Evolutionary conservation across 1,140 invertebrate genomes (phyloP).

Genomic region (Cecropterus lyciades): DNA sequence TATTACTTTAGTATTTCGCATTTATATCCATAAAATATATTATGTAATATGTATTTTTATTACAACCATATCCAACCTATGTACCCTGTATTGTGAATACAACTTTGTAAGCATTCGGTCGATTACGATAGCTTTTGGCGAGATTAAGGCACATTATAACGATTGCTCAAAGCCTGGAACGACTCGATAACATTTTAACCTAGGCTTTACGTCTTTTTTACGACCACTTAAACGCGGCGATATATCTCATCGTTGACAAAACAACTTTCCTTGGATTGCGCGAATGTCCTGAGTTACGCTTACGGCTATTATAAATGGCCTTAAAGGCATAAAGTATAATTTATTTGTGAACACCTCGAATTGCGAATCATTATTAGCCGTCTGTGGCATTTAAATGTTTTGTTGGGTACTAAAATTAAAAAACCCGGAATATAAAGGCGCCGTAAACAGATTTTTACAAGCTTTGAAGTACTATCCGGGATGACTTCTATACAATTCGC

Average conservation of each 20-base stretch:
- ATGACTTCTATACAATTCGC: no score
- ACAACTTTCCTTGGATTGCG: slow-evolving; percentile 9
- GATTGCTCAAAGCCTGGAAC: slow-evolving; percentile 1
- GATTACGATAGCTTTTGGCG: not conserved
- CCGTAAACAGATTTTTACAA: no score
- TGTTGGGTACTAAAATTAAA: not conserved
- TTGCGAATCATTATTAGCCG: not conserved
- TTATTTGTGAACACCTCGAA: not conserved
- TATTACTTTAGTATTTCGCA: no score
- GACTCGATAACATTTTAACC: slow-evolving; percentile 14
- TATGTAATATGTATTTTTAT: no score
- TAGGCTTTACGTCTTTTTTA: slow-evolving; percentile 21
- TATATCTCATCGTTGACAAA: slow-evolving; percentile 5
- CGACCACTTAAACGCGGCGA: slow-evolving; percentile 7
- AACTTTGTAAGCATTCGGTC: no score
- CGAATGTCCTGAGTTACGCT: not conserved
- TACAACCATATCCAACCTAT: no score
- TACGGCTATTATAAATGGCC: not conserved
- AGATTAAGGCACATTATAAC: not conserved
- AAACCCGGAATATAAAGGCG: no score
- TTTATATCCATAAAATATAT: no score
- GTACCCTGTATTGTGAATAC: no score
- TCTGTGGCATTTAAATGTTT: not conserved
- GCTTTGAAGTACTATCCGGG: no score
- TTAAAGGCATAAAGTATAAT: not conserved